A percentile compares a stretch with the other conserved stretches of the same genome.
These are phyloP conservation scores for Sphaerophoria rueppellii DNA, from an alignment of 2,888 invertebrate genomes.

Conservation along the genomic window DNA sequence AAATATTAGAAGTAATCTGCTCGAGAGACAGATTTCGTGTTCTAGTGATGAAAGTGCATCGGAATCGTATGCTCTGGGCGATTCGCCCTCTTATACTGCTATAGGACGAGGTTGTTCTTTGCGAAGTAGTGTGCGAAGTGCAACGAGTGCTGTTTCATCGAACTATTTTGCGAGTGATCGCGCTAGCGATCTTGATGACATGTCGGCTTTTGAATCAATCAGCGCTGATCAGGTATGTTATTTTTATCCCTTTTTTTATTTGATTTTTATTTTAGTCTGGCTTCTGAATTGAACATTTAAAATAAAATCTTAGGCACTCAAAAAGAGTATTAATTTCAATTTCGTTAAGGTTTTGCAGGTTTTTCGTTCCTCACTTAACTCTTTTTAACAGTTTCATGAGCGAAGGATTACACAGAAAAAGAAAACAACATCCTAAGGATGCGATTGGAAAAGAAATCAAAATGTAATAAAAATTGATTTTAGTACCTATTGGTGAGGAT, in stretches of 20 bases:
- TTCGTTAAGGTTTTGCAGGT: too few species aligned
- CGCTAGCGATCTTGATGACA: conserved; percentile 50
- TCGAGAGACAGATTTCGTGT: conserved; percentile 63
- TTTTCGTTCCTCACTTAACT: too few species aligned
- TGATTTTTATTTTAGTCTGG: background rate
- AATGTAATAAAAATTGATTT: too few species aligned
- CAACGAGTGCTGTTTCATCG: conserved; percentile 53
- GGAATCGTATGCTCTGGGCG: conserved; percentile 34
- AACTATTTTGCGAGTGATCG: conserved; percentile 47
- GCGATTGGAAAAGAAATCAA: too few species aligned
- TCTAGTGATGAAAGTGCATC: conserved; percentile 63
- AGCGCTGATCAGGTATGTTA: conserved; percentile 57
- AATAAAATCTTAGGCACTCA: too few species aligned
- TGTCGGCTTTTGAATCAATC: conserved; percentile 35
- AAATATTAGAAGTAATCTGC: conserved; percentile 46
- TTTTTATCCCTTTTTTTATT: background rate
- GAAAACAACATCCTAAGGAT: too few species aligned
- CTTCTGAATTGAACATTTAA: too few species aligned
- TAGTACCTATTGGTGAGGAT: too few species aligned
- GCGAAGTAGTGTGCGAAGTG: conserved; percentile 59
- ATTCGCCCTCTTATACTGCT: conserved; percentile 20
- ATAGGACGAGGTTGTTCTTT: conserved; percentile 51
- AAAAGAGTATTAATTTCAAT: too few species aligned
- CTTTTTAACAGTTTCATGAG: too few species aligned
- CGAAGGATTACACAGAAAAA: too few species aligned